Base-by-base conservation (phyloP, 1,140 invertebrate genomes). In the Zophobas atratus region DNA sequence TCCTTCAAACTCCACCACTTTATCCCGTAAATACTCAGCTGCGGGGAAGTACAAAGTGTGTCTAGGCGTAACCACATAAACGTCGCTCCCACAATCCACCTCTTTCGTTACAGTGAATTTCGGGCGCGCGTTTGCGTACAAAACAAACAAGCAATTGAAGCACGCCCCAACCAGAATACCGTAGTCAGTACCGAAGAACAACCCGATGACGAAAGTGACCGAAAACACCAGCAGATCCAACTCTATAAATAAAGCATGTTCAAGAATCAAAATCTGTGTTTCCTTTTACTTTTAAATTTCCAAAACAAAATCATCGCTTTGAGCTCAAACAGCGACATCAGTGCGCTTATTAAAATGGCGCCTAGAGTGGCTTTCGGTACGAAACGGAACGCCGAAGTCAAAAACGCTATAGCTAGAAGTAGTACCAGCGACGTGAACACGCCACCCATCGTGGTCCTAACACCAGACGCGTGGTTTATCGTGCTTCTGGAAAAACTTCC, bases 251-350 rank as follows among this genome's bases (percentile, higher is more conserved):
- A 20, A 20, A 20, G 0, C 20, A 20, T 20, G 20, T 20, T 20
- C 20, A 20, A 20, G 20, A 20, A 20, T 20, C 20, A 20, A 20
- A 20, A 20, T 20, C 20, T 20, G 20, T 20, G 20, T 20, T 20
- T 20, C 20, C 20, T 20, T 20, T 87, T 87, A 95, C 94, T 93
- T 87, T 93, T 95, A 35, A 92, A 94, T 75, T 88, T 90, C 95
- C 95, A 97, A 85, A 97, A 92, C 1, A 93, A 92, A 81, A 92
- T 90, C 0, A 97, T 84, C 0, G 95, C 93, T 51, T 94, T 91
- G 63, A 94, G 89, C 81, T 97, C 95, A 60, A 97, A 93, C 95
- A 97, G 96, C 83, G 95, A 96, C 34, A 97, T 89, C 6, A 97
- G 95, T 3, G 96, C 95, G 48, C 93, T 93, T 60, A 97, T 96